Evolutionary conservation across 1,140 invertebrate genomes (phyloP).

Genomic region (Papilio polytes): DNA sequence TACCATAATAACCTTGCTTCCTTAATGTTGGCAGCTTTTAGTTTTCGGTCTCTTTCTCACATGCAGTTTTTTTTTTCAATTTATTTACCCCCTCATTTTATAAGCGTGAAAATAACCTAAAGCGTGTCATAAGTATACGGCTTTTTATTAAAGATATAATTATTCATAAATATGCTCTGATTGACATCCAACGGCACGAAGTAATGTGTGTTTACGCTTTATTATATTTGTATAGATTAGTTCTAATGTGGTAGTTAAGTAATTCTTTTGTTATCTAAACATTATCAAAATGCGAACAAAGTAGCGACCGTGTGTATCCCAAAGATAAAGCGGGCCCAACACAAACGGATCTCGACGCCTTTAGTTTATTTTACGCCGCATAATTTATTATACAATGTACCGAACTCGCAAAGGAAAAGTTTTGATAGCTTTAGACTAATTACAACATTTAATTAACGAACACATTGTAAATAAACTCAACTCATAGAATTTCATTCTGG

Average conservation of each 20-base stretch:
- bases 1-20: too few species aligned
- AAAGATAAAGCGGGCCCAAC: background rate
- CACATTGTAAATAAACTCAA: conserved; percentile 21
- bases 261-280: background rate
- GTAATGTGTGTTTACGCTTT: too few species aligned
- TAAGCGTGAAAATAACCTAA: too few species aligned
- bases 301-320: background rate
- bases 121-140: too few species aligned
- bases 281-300: conserved; percentile 4
- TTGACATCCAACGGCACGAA: too few species aligned
- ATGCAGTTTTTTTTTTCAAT: too few species aligned
- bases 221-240: too few species aligned
- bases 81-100: too few species aligned
- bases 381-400: conserved; percentile 32
- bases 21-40: too few species aligned
- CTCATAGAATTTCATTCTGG: conserved; percentile 11
- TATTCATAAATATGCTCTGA: too few species aligned
- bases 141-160: too few species aligned
- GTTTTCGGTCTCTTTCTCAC: too few species aligned
- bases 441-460: conserved; percentile 33
- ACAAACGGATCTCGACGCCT: conserved; percentile 10
- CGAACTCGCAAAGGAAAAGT: conserved; percentile 19
- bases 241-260: background rate
- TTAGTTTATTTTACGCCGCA: conserved; percentile 33
- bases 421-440: conserved; percentile 34